Conservation (phyloP, 37 sponge, comb jelly and placozoan species). For the Mnemiopsis leidyi region DNA sequence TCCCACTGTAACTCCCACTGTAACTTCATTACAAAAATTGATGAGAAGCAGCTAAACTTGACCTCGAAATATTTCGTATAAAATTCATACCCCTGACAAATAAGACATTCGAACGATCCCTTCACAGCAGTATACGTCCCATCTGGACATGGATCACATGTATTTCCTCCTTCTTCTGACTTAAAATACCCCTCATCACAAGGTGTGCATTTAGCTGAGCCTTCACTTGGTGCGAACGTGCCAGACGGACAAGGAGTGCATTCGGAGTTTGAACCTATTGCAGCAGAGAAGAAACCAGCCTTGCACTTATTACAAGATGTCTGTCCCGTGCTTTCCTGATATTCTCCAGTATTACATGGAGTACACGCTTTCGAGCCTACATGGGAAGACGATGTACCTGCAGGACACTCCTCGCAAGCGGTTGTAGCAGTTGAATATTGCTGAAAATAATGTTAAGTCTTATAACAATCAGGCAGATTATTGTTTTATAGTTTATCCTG, state of each 20-base stretch:
- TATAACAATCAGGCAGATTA: no score
- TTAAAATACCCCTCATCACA: not conserved
- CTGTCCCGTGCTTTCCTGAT: not conserved
- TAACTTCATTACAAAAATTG: no score
- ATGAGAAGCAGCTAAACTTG: no score
- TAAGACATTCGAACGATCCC: not conserved
- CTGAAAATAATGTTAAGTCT: no score
- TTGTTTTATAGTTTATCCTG: no score
- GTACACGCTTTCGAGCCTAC: not conserved
- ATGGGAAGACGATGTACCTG: not conserved
- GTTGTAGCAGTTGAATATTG: not conserved
- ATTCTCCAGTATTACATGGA: not conserved
- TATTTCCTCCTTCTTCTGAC: no score
- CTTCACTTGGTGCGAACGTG: not conserved
- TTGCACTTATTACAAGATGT: not conserved
- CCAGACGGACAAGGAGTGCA: not conserved
- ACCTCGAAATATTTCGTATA: no score
- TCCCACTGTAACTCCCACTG: no score
- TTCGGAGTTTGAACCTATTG: not conserved
- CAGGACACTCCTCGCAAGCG: not conserved
- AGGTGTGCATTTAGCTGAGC: not conserved
- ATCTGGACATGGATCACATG: not conserved
- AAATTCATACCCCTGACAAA: not conserved
- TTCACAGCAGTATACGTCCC: not conserved
- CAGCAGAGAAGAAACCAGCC: not conserved